Base-by-base conservation (phyloP, 2,888 invertebrate genomes). In the Ennomos fuscantarius region DNA sequence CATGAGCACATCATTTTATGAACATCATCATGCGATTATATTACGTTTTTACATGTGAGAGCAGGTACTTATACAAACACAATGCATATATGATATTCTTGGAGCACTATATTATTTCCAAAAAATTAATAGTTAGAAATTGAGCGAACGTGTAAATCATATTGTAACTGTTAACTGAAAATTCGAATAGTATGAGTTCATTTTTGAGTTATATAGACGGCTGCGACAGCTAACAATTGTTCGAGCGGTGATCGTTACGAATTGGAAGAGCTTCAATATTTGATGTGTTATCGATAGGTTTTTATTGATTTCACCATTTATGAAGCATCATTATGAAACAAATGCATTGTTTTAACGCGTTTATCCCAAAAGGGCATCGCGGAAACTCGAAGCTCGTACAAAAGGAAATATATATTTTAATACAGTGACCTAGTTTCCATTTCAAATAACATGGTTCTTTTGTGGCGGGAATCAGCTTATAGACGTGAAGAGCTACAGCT, bases 281-380 rank as follows among this genome's bases (percentile, higher is more conserved):
- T 80, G 68, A 79, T 82, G 72, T 67, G 62, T 48, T 63, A 73
- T 62, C 73, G 73, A 70, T 72, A 57, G 66, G 63, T 69, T 52
- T 57, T 66, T 87, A 87, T 87, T 82, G 85, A 87, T 87, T 84
- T 79, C 79, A 66, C 72, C 66, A 73, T 53, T 45, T 13, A 57
- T 37, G 5, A 24, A 55, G 31, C 13, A 12, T 43, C 71, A 68
- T 51, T 61, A 24, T 67, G 67, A 69, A 61, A 63, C 59, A 64
- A 69, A 66, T 75, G 70, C 74, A 73, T 62, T 64, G 63, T 63
- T 67, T 68, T 41, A 48, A 40, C 44, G 15, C 45, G 8, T 47
- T 46, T 60, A 68, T 51, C 46, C 34, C 32, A 43, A 43, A 43
- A 13, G 43, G 39, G 47, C 40, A 46, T 44, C 39, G 52, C n/a